Evolutionary conservation across 2,888 invertebrate species (phyloP).

Genomic region (Tenthredo mesomela): DNA sequence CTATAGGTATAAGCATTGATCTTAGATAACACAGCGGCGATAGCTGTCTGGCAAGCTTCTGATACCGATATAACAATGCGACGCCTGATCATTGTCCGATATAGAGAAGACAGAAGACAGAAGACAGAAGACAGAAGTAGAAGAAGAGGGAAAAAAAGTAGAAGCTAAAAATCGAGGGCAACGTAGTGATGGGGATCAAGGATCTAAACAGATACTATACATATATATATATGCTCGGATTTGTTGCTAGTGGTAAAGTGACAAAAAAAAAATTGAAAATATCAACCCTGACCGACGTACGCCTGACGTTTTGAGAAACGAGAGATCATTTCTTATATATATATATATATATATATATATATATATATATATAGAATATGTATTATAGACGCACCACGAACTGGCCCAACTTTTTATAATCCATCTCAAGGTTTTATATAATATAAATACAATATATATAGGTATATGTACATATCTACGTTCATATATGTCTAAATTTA

Average conservation of each 20-base stretch:
- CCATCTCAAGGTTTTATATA: slow-evolving; percentile 17
- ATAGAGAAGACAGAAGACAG: neutral
- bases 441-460: neutral
- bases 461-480: neutral
- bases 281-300: slow-evolving; percentile 38
- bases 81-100: slow-evolving; percentile 2
- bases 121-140: neutral
- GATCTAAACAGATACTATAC: neutral
- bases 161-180: slow-evolving; percentile 1
- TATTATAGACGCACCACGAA: neutral
- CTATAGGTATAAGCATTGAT: neutral
- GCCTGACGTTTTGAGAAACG: slow-evolving; percentile 30
- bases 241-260: neutral
- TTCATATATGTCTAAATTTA: neutral
- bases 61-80: slow-evolving; percentile 14
- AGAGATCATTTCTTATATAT: slow-evolving; percentile 42
- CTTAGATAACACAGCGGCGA: neutral
- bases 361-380: no score
- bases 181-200: slow-evolving; percentile 4
- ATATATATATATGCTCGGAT: neutral
- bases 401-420: slow-evolving; percentile 47
- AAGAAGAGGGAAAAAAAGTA: slow-evolving; percentile 2
- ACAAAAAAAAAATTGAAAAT: neutral
- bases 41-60: neutral
- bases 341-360: no score